Conservation (phyloP, 1,140 invertebrate species). For the Atta cephalotes region DNA sequence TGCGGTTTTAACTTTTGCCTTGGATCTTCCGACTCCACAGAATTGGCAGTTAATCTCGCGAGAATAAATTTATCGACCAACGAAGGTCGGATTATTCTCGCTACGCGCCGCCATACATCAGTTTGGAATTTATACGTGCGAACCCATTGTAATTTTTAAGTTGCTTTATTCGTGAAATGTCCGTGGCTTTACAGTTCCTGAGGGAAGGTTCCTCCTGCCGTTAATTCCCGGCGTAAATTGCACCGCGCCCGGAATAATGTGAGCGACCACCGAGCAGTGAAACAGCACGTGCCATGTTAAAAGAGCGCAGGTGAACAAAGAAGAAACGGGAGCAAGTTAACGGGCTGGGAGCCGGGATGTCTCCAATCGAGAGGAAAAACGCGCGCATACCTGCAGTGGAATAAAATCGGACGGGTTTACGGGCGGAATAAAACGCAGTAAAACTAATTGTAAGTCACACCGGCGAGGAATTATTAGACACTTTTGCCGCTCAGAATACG, state of each 20-base stretch:
- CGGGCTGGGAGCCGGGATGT: background rate
- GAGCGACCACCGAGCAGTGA: background rate
- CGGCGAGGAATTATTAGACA: constrained; percentile 67
- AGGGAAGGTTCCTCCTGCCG: constrained; percentile 36
- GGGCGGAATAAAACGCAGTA: constrained; percentile 68
- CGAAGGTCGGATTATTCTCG: constrained; percentile 61
- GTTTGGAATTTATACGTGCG: constrained; percentile 57
- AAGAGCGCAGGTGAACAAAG: constrained; percentile 40
- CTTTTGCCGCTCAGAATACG: constrained; percentile 70
- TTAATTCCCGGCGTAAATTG: constrained; percentile 68
- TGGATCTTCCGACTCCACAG: constrained; percentile 15
- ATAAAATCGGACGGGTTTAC: constrained; percentile 72
- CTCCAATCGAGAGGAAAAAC: constrained; percentile 61
- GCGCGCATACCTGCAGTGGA: constrained; percentile 52
- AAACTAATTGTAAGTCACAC: constrained; percentile 61
- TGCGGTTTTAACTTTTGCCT: constrained; percentile 16
- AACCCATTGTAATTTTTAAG: constrained; percentile 61
- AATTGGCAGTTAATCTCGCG: constrained; percentile 58
- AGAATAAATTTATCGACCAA: constrained; percentile 62
- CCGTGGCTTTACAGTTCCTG: constrained; percentile 53
- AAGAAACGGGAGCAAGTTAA: constrained; percentile 49
- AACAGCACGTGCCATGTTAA: constrained; percentile 31
- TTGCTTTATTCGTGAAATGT: constrained; percentile 39
- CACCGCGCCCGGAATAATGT: constrained; percentile 39
- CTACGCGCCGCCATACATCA: constrained; percentile 45